Base-by-base conservation (phyloP, 2,797 vertebrate genomes). In the Pelodytes ibericus region DNA sequence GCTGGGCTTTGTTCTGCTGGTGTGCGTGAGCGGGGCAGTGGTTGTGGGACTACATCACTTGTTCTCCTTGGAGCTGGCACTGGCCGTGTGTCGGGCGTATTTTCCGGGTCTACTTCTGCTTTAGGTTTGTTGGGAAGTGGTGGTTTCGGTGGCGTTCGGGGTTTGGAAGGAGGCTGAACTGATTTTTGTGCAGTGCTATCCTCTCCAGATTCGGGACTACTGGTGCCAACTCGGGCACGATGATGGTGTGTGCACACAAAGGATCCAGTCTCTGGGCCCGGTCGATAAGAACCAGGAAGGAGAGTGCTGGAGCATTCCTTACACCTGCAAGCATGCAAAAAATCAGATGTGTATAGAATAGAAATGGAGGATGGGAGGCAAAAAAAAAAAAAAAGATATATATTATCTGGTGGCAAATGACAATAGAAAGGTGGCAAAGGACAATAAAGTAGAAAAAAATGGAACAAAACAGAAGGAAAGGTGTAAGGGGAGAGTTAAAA, bases 251-350 rank as follows among this genome's bases (percentile, higher is more conserved):
- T 91, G 78, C 97, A 99, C 80, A 98, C 91, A 44, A 98, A 91
- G 1, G 93, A 90, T 41, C 95, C 95, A 0, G 88, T 86, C 77
- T 95, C 90, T 0, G 83, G 84, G 27, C 91, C 92, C 0, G 86
- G 84, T 86, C 86, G 93, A 89, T 99, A 99, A 0, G 96, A 95
- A 47, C 97, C 97, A 0, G 95, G 96, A 53, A 99, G 89, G 83
- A 99, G 87, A 0, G 95, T 99, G 86, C 96, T 96, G 87, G 88
- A 93, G 79, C 98, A 99, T 83, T 96, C 93, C 58, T 81, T 93
- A 88, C 97, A 99, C 85, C 98, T 99, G 87, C 16, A 71, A 33
- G 74, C 16, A 5, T 36, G 44, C 18, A 49, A 49, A 49, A 13
- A 49, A n/a, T n/a, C n/a, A n/a, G n/a, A n/a, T n/a, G n/a, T n/a